Evolutionary conservation across 2,888 invertebrate species (phyloP), one percentile per base, ranked within the genome.

Genomic region (Hypomecis punctinalis): DNA sequence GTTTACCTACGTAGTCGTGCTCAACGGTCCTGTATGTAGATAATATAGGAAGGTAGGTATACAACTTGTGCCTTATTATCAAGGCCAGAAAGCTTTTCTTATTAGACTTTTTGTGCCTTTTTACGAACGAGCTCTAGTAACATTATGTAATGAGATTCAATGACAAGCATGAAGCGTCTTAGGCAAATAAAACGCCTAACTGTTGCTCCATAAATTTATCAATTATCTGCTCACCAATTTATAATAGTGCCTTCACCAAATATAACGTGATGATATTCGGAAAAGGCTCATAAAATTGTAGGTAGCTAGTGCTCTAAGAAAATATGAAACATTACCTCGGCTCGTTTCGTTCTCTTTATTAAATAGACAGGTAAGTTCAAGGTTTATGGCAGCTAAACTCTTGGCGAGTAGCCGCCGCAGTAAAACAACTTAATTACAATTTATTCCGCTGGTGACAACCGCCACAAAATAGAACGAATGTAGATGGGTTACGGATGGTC

Each of bases 341-440:
- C 51, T 36, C 58, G 36, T 52, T 43, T 52, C 59, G 46, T 40
- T 13, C 9, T 7, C 53, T 53, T 47, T 53, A 53, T 53, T 53
- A 46, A 53, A 53, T 46, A 53, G 60, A 33, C 39, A 40, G 43
- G 40, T 35, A 61, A 54, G 53, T 61, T 61, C 47, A 61, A 61
- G 61, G 61, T 47, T 48, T 54, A 47, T 54, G 47, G 47, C 53
- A 61, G 40, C 53, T 60, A n/a, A 59, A 45, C 52, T 60, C 58
- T 59, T 59, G 43, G 43, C 51, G 45, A 51, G 37, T 51, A 36
- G 42, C 43, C 37, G 51, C 49, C 7, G 51, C 45, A 59, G 13
- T 59, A 45, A 59, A 59, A 51, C 58, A 59, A 59, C 13, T 37
- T 66, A 58, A 64, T 59, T 51, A 36, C 37, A 51, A 51, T 59